Evolutionary conservation across 2,113 vertebrate genomes (phyloP).

Genomic region (Semnornis frantzii): DNA sequence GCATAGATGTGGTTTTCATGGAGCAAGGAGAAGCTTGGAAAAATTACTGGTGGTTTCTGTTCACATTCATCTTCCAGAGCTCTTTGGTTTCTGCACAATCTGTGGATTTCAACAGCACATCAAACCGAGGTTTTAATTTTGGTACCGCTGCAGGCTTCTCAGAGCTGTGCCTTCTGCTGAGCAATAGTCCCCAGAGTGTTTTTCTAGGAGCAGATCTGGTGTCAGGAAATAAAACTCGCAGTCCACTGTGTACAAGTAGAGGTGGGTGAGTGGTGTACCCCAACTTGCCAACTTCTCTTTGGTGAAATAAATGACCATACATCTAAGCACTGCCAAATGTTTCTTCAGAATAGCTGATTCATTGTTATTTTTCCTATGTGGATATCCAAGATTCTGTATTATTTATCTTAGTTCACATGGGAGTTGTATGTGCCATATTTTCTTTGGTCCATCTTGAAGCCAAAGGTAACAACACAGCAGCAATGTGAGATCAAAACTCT

Average conservation of each 20-base stretch:
- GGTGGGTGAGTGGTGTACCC: not conserved
- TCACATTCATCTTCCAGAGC: not conserved
- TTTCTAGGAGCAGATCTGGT: not conserved
- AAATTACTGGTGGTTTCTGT: not conserved
- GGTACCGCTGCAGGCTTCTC: not conserved
- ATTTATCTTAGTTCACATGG: not conserved
- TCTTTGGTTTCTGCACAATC: not conserved
- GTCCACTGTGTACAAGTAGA: not conserved
- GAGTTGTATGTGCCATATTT: not conserved
- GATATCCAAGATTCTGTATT: not conserved
- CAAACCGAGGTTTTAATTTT: not conserved
- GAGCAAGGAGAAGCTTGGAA: not conserved
- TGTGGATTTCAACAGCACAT: not conserved
- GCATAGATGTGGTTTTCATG: not conserved
- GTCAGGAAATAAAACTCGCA: not conserved
- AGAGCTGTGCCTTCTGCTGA: not conserved
- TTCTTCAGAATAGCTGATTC: not conserved
- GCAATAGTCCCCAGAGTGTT: not conserved
- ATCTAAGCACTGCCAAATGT: not conserved
- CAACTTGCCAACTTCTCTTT: not conserved
- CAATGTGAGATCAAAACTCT: not conserved
- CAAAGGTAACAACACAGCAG: not conserved
- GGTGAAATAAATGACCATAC: not conserved
- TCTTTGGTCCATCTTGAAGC: not conserved
- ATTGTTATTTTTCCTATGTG: not conserved